Conservation (phyloP, 2,888 invertebrate species). For the Orthonevra nobilis region DNA sequence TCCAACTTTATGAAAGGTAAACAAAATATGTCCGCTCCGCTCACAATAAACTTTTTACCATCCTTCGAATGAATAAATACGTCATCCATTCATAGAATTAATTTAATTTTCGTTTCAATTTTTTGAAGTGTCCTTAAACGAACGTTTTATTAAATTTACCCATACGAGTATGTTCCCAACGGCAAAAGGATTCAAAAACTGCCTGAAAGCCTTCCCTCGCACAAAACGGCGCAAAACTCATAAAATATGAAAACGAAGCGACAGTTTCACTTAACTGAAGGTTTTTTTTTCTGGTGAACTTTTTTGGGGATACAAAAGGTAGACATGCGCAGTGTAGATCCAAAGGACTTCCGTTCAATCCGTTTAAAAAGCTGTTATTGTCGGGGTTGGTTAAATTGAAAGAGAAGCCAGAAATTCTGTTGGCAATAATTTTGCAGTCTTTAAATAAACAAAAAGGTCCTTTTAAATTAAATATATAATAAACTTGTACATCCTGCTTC, state of each 20-base stretch:
- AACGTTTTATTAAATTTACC: constrained; percentile 42
- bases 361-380: neutral
- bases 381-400: too few species aligned
- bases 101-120: neutral
- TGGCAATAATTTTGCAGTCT: too few species aligned
- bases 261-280: constrained; percentile 35
- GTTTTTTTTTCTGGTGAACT: too few species aligned
- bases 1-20: too few species aligned
- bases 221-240: constrained; percentile 30
- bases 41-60: constrained; percentile 17
- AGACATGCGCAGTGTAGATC: too few species aligned
- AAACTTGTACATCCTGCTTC: too few species aligned
- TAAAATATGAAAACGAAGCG: constrained; percentile 43
- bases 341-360: constrained; percentile 22
- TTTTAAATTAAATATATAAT: too few species aligned
- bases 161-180: neutral
- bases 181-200: constrained; percentile 19
- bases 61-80: constrained; percentile 2
- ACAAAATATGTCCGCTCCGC: constrained; percentile 9
- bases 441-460: too few species aligned
- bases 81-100: neutral
- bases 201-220: neutral
- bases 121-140: constrained; percentile 25
- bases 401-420: too few species aligned
- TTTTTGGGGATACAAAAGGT: too few species aligned